phyloP scores from a whole-genome alignment of 2,888 invertebrate species.

The Aricia artaxerxes region DNA sequence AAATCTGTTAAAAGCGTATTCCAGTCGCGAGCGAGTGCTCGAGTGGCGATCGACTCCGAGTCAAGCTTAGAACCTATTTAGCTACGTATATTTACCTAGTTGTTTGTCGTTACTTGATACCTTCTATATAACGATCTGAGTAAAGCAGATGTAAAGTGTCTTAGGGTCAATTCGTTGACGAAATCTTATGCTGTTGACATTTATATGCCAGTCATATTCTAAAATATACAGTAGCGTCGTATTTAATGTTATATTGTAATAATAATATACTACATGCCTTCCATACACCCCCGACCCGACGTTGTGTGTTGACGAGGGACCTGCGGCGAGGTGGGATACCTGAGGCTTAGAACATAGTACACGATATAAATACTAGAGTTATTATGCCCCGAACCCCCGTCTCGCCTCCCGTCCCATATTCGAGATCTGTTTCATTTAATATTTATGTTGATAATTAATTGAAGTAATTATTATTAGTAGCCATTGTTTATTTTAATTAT shows the following conservation, averaged over 20 bases:
- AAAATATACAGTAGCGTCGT: constrained; percentile 17
- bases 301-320: background rate
- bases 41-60: background rate
- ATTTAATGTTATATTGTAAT: constrained; percentile 5
- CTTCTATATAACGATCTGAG: constrained; percentile 17
- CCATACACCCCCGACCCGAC: background rate
- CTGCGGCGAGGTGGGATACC: background rate
- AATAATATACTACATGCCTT: constrained; percentile 18
- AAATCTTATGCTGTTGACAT: constrained; percentile 19
- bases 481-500: constrained; percentile 4
- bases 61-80: constrained; percentile 4
- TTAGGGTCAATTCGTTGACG: constrained; percentile 30
- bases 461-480: constrained; percentile 17
- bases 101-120: constrained; percentile 9
- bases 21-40: background rate
- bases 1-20: background rate
- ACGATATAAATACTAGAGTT: background rate
- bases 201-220: constrained; percentile 21
- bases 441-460: constrained; percentile 16
- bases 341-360: background rate
- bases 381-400: background rate
- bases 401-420: background rate
- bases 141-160: background rate
- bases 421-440: constrained; percentile 17
- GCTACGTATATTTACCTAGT: background rate